Percentiles rank a stretch among this genome's conserved stretches.
phyloP scores from a whole-genome alignment of 2,888 invertebrate genomes.

The Alitta virens region DNA sequence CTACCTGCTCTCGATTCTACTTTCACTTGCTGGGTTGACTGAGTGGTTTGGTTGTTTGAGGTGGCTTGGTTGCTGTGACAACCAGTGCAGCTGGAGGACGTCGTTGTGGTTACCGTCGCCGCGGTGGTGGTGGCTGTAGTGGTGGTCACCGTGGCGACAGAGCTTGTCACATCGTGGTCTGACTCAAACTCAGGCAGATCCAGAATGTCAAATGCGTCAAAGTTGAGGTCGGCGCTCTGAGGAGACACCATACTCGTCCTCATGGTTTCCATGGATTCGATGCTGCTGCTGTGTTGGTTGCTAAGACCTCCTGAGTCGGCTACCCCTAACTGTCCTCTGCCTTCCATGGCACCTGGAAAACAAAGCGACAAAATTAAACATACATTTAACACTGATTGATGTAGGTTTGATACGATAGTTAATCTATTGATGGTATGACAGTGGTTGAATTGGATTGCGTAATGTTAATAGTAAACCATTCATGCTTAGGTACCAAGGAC shows the following conservation, averaged over 20 bases:
- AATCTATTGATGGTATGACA: no score
- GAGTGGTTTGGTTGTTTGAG: background rate
- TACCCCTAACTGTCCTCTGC: no score
- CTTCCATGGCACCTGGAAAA: no score
- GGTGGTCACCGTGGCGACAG: background rate
- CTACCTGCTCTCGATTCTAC: slow-evolving; percentile 1
- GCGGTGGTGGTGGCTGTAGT: slow-evolving; percentile 42
- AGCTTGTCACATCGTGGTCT: background rate
- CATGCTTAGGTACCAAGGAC: no score
- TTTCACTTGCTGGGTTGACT: slow-evolving; percentile 2
- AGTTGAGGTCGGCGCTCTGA: slow-evolving; percentile 40
- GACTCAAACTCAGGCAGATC: slow-evolving; percentile 42
- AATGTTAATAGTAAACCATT: no score
- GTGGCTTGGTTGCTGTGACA: slow-evolving; percentile 4
- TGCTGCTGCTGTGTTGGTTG: slow-evolving; percentile 1
- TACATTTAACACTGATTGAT: no score
- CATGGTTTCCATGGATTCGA: slow-evolving; percentile 13
- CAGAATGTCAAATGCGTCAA: slow-evolving; percentile 40
- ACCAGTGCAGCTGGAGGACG: background rate
- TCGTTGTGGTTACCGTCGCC: background rate
- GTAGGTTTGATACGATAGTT: no score
- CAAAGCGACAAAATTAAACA: no score
- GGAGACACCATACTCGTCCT: slow-evolving; percentile 23
- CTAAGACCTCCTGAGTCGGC: background rate
- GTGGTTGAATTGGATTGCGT: no score